These are phyloP conservation scores for Avahi laniger DNA, from an alignment of 2,797 vertebrate genomes.

Conservation along the genomic window DNA sequence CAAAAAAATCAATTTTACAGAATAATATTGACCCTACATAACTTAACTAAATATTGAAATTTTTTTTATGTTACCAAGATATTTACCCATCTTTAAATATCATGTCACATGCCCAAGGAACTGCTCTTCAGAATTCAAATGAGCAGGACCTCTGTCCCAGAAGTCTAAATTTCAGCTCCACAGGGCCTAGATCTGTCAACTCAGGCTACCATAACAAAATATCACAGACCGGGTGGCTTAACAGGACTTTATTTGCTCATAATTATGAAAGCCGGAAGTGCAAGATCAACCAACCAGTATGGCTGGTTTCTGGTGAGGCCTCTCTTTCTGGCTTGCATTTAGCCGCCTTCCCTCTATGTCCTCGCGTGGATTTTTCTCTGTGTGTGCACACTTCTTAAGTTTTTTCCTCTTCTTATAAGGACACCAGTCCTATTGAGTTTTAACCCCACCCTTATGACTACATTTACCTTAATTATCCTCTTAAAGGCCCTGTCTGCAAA, in stretches of 20 bases:
- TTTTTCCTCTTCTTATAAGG: background rate
- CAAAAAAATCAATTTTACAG: background rate
- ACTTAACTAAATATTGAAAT: background rate
- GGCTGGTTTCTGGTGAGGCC: background rate
- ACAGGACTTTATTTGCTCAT: background rate
- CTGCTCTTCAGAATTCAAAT: background rate
- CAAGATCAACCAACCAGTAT: background rate
- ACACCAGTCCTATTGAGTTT: background rate
- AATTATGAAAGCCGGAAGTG: background rate
- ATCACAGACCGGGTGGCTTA: background rate
- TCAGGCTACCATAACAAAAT: background rate
- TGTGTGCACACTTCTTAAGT: accelerated
- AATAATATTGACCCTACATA: background rate
- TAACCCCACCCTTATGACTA: background rate
- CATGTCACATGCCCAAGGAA: background rate
- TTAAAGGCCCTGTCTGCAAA: background rate
- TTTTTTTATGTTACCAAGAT: background rate
- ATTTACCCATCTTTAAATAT: background rate
- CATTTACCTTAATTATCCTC: background rate
- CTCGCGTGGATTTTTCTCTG: background rate
- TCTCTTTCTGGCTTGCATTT: background rate
- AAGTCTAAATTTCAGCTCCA: background rate
- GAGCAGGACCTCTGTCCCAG: background rate
- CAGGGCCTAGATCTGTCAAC: background rate
- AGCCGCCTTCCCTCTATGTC: background rate